Base-by-base conservation (phyloP, 2,113 vertebrate genomes). In the Baryphthengus martii region DNA sequence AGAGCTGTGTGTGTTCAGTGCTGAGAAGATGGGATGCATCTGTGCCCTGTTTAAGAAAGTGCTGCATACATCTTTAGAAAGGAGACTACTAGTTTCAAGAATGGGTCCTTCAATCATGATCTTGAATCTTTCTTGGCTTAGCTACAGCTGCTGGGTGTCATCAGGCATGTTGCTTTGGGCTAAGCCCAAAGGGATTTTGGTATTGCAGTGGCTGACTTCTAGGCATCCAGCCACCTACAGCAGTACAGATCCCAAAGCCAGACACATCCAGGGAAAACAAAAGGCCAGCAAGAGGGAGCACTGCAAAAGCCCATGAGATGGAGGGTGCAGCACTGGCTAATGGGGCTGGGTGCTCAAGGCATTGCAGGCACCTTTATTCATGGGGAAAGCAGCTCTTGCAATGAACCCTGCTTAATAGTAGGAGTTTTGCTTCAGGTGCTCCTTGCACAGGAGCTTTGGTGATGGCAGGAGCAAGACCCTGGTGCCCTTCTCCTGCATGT, bases 141-240 rank as follows among this genome's bases (percentile, higher is more conserved):
- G 56, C 25, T 87, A 50, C 65, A 85, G 80, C 76, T 74, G 56
- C 70, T 90, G 68, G 68, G 86, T 81, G 80, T 92, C 95, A 84
- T 93, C 55, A 93, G 88, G 28, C 6, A 0, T 31, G 18, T 72
- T 90, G 39, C n/a, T 93, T 53, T 75, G 56, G 68, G 47, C 39
- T 78, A 74, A 87, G 44, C 76, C 73, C 52, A 44, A 74, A 90
- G 68, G 39, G 83, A 89, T 95, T 89, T 95, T 44, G 47, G 26
- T 56, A 75, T 49, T 93, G 47, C 80, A 68, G 72, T 74, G 83
- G 29, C 61, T 95, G 86, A 86, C 39, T 93, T 89, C 23, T 68
- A 87, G 89, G 56, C 80, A 90, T 73, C 17, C 12, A 0, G 29
- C 33, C 83, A 93, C 50, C 61, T 84, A 93, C 96, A 63, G 59